Base-by-base conservation (phyloP, 2,113 vertebrate species). In the Otis tarda region DNA sequence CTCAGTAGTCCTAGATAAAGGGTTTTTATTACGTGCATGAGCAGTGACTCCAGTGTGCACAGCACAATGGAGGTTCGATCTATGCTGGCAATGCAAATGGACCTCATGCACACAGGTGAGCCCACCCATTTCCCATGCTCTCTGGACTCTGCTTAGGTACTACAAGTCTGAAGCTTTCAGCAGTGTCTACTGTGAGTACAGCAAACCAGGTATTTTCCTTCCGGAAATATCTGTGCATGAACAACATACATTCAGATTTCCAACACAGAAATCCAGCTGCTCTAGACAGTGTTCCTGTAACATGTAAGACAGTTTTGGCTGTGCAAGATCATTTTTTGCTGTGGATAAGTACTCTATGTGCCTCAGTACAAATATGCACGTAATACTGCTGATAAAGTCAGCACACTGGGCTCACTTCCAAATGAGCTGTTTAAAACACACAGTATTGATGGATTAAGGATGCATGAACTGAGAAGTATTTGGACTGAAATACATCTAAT, bases 361-460 rank as follows among this genome's bases (percentile, higher is more conserved):
- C 89, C 74, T 89, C 50, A 82, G 57, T 61, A 77, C 68, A 85
- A 94, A 93, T 47, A 91, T 73, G 90, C 83, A 89, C 65, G 30
- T 92, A 96, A 91, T 33, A 59, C 31, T 84, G 70, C 92, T 93
- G 92, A 96, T 96, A 94, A 94, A 93, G 87, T 84, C 69, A 92
- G 89, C 57, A 76, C 77, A 61, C 57, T 94, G 89, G 91, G 89
- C 77, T 87, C 45, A 47, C 31, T 74, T 87, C 96, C 96, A 92
- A 87, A 69, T 59, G 52, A 92, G 57, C 67, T 90, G 93, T 74
- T 94, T 91, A 73, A 92, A 96, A 81, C 41, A 88, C 80, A 83
- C 39, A 9, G 53, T 76, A 95, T 41, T 93, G 91, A 95, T 65
- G 74, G 84, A 92, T 56, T 64, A 76, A 93, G 70, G 67, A 95